A percentile compares a stretch with the other conserved stretches of the same genome.
Evolutionary conservation across 2,797 vertebrate genomes (phyloP).

Genomic region (Sciurus vulgaris): DNA sequence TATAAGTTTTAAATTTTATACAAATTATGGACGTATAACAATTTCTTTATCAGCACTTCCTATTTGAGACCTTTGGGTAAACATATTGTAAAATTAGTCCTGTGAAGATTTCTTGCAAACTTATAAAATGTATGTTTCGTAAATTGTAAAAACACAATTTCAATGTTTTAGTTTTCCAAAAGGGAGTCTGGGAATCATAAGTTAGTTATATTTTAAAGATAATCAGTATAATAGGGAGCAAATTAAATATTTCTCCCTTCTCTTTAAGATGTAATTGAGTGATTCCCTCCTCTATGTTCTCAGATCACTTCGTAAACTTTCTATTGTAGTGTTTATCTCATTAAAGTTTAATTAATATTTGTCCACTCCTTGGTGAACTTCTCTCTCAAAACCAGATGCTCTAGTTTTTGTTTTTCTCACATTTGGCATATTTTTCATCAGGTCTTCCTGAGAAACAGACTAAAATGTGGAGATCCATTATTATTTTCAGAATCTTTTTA

Average conservation of each 20-base stretch:
- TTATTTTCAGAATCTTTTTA: conserved; percentile 16
- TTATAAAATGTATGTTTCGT: neutral
- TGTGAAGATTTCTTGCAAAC: conserved; percentile 35
- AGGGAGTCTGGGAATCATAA: neutral
- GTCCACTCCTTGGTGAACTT: neutral
- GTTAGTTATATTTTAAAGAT: conserved; percentile 1
- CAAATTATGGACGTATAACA: conserved; percentile 19
- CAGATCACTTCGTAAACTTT: conserved; percentile 54
- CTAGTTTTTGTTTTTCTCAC: neutral
- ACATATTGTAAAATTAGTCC: conserved; percentile 22
- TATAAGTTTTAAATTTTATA: conserved; percentile 48
- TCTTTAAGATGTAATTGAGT: conserved; percentile 50
- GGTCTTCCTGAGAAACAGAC: neutral
- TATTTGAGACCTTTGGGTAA: conserved; percentile 25
- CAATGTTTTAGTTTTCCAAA: conserved; percentile 1
- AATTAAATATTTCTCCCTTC: conserved; percentile 35
- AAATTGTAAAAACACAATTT: neutral
- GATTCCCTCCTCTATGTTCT: conserved; percentile 11
- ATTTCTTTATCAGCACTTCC: conserved; percentile 49
- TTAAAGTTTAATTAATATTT: conserved; percentile 25
- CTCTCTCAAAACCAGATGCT: conserved; percentile 33
- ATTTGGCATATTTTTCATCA: conserved; percentile 22
- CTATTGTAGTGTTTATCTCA: neutral
- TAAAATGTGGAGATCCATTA: conserved; percentile 36
- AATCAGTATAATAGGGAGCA: conserved; percentile 22